Percentiles rank a stretch among this genome's conserved stretches.
These are phyloP conservation scores for Oryzias curvinotus DNA, from an alignment of 2,113 vertebrate genomes.

Conservation along the genomic window DNA sequence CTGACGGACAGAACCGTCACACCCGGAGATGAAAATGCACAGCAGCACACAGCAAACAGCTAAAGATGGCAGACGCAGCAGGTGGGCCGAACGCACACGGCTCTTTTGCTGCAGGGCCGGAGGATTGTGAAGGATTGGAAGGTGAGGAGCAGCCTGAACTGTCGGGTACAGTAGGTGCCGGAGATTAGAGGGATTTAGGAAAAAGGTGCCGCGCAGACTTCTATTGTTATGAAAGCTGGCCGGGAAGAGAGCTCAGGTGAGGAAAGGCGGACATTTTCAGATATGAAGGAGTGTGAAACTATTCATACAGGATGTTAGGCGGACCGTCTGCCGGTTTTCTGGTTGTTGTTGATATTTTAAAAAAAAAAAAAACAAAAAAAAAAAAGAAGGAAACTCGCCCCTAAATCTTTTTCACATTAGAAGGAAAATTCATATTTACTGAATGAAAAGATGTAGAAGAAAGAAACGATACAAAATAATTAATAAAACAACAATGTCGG, in stretches of 20 bases:
- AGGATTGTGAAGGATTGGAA: neutral
- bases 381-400: no score
- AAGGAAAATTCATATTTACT: no score
- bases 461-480: no score
- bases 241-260: neutral
- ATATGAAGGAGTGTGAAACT: neutral
- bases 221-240: neutral
- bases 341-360: no score
- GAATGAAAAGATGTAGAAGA: no score
- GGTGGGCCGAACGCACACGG: neutral
- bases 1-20: neutral
- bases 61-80: neutral
- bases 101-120: neutral
- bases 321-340: no score
- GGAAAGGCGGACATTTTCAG: neutral
- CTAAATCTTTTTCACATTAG: no score
- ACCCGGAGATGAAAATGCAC: neutral
- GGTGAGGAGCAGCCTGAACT: neutral
- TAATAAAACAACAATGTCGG: no score
- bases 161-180: neutral
- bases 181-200: neutral
- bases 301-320: neutral
- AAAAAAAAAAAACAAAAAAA: no score
- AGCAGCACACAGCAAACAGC: neutral
- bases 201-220: neutral